These are phyloP conservation scores for Pan troglodytes DNA, from an alignment of 2,113 vertebrate genomes.

Conservation along the genomic window DNA sequence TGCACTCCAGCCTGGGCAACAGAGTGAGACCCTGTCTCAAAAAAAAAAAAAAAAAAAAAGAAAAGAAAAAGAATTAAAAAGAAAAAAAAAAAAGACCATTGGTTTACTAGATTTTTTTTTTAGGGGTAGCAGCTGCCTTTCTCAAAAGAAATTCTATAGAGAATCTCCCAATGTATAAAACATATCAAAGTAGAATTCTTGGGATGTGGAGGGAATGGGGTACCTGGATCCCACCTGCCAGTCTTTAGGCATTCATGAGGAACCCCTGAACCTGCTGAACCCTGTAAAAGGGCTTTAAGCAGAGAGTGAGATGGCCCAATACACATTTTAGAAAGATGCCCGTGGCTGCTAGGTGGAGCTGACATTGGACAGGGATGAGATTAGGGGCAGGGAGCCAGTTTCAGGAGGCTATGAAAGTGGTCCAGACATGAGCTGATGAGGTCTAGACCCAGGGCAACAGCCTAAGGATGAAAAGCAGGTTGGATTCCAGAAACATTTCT, in stretches of 20 bases:
- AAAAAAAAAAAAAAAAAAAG: too few species aligned
- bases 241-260: neutral
- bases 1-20: too few species aligned
- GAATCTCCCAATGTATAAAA: neutral
- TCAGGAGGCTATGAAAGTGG: neutral
- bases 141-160: slow-evolving; percentile 30
- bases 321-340: neutral
- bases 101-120: neutral
- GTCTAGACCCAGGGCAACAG: neutral
- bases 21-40: too few species aligned
- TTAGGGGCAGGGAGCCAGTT: neutral
- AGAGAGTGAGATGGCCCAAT: neutral
- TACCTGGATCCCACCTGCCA: neutral
- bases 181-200: neutral
- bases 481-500: neutral
- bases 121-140: neutral
- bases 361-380: neutral
- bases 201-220: neutral
- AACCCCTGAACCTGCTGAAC: neutral
- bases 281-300: neutral
- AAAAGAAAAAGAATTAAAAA: too few species aligned
- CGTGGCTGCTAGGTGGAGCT: neutral
- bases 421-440: neutral
- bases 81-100: neutral
- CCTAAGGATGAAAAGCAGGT: neutral